Conservation (phyloP, 2,797 vertebrate species). For the Argentina silus region DNA sequence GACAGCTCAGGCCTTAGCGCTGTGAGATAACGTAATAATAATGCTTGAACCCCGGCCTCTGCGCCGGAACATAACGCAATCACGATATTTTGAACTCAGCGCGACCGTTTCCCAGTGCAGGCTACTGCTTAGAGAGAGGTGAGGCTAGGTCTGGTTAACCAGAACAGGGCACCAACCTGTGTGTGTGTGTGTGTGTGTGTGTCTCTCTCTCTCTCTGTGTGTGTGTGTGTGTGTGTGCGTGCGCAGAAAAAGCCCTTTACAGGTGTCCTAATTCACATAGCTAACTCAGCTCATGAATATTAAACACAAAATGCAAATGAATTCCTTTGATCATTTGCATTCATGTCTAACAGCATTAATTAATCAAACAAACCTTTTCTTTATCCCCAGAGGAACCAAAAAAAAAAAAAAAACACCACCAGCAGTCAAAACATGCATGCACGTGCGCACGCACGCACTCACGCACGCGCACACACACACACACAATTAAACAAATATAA, state of each 20-base stretch:
- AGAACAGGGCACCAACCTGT: slow-evolving; percentile 53
- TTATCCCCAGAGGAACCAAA: slow-evolving; percentile 64
- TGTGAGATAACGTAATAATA: slow-evolving; percentile 72
- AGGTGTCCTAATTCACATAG: slow-evolving; percentile 75
- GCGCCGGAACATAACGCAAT: slow-evolving; percentile 66
- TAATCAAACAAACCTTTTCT: slow-evolving; percentile 79
- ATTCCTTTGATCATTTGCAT: slow-evolving; percentile 75
- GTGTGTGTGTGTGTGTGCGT: slow-evolving; percentile 13
- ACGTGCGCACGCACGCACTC: not conserved
- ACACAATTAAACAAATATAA: slow-evolving; percentile 50
- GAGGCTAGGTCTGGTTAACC: slow-evolving; percentile 57
- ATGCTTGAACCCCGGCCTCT: slow-evolving; percentile 68
- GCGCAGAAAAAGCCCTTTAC: slow-evolving; percentile 58
- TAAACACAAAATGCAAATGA: slow-evolving; percentile 74
- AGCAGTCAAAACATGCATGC: slow-evolving; percentile 37
- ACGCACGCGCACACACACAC: slow-evolving; percentile 21
- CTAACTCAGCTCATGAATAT: slow-evolving; percentile 74
- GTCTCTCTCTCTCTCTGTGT: not conserved
- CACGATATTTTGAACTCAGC: slow-evolving; percentile 65
- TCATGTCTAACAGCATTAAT: slow-evolving; percentile 78
- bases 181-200: slow-evolving; percentile 9
- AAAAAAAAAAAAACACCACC: slow-evolving; percentile 25
- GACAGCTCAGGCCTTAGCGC: slow-evolving; percentile 73
- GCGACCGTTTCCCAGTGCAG: slow-evolving; percentile 65
- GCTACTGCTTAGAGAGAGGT: slow-evolving; percentile 46